Percentiles rank a stretch among this genome's conserved stretches.
phyloP scores from a whole-genome alignment of 2,113 vertebrate species.

The Maccullochella peelii region DNA sequence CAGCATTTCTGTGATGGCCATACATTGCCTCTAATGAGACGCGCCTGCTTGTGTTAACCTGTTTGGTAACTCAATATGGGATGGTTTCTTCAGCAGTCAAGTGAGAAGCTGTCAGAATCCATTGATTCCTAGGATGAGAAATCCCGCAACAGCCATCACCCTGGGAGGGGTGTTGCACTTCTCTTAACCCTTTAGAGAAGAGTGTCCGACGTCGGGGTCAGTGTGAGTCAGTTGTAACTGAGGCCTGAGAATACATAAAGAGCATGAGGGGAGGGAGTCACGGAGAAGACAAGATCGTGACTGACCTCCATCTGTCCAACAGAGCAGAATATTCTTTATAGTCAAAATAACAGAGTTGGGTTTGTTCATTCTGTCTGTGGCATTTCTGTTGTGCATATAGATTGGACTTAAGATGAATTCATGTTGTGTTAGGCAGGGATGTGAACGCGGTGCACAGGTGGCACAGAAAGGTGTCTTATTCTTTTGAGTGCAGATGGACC shows the following conservation, averaged over 20 bases:
- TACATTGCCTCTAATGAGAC: slow-evolving; percentile 28
- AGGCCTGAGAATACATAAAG: slow-evolving; percentile 32
- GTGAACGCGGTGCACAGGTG: slow-evolving; percentile 64
- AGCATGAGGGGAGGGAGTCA: slow-evolving; percentile 3
- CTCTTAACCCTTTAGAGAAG: slow-evolving; percentile 63
- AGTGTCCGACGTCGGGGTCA: slow-evolving; percentile 16
- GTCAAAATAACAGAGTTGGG: slow-evolving; percentile 46
- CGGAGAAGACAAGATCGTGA: slow-evolving; percentile 8
- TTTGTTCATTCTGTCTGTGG: slow-evolving; percentile 51
- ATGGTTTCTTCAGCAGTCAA: slow-evolving; percentile 58
- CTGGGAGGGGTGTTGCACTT: not conserved
- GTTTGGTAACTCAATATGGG: slow-evolving; percentile 39
- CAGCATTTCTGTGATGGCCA: not conserved
- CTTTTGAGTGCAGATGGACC: slow-evolving; percentile 61
- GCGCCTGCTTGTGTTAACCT: slow-evolving; percentile 26
- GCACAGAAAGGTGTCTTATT: slow-evolving; percentile 40
- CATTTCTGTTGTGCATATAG: slow-evolving; percentile 73
- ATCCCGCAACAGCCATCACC: slow-evolving; percentile 23
- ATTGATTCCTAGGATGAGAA: slow-evolving; percentile 55
- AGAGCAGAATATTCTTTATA: slow-evolving; percentile 55
- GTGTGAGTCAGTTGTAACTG: slow-evolving; percentile 3
- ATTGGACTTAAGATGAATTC: slow-evolving; percentile 68
- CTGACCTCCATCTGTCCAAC: slow-evolving; percentile 63
- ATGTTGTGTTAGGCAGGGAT: not conserved
- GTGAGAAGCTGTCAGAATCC: slow-evolving; percentile 61